Conservation (phyloP, 2,888 invertebrate genomes). For the Thymelicus sylvestris region DNA sequence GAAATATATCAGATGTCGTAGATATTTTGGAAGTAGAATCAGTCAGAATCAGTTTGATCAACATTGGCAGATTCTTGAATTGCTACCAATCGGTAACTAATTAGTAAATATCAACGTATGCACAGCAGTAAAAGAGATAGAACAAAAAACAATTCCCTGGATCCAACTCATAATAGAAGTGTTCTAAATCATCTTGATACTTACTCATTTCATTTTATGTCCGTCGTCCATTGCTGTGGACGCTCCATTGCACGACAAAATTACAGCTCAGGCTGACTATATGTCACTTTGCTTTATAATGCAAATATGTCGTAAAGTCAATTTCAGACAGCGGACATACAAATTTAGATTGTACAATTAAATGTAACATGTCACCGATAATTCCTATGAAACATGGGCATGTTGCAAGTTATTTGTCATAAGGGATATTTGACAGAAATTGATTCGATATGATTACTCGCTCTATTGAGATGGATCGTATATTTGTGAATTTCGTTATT, state of each 20-base stretch:
- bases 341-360: slow-evolving; percentile 61
- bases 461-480: slow-evolving; percentile 19
- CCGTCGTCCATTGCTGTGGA: slow-evolving; percentile 59
- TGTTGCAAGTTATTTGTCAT: slow-evolving; percentile 33
- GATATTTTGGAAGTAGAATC: no score
- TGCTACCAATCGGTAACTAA: no score
- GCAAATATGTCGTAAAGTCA: slow-evolving; percentile 73
- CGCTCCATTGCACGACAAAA: slow-evolving; percentile 77
- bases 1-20: no score
- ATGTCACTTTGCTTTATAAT: slow-evolving; percentile 74
- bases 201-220: slow-evolving; percentile 61
- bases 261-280: slow-evolving; percentile 69
- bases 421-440: slow-evolving; percentile 36
- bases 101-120: no score
- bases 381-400: slow-evolving; percentile 42
- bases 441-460: slow-evolving; percentile 24
- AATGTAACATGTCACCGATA: slow-evolving; percentile 46
- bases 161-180: slow-evolving; percentile 58
- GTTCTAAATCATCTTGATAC: slow-evolving; percentile 58
- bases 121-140: no score
- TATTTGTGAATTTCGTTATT: slow-evolving; percentile 10
- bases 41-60: no score
- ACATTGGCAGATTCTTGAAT: no score
- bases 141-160: slow-evolving; percentile 44
- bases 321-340: slow-evolving; percentile 53